Conservation (phyloP, 2,113 vertebrate species). For the Caretta caretta region DNA sequence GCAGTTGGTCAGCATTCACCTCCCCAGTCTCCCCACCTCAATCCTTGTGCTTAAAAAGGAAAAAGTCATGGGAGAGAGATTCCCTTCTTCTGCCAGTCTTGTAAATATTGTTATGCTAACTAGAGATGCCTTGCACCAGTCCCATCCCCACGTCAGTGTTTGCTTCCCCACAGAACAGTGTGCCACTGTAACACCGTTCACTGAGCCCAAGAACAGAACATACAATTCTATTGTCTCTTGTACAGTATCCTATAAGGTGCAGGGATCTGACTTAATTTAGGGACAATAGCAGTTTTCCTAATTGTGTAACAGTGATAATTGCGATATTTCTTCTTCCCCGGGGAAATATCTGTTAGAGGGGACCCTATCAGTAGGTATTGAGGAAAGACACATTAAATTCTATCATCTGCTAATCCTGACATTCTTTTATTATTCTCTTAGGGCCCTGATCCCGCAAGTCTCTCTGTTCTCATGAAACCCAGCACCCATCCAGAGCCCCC, state of each 20-base stretch:
- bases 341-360: fast-evolving
- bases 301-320: neutral
- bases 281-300: neutral
- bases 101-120: neutral
- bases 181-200: neutral
- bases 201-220: neutral
- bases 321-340: neutral
- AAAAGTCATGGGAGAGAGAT: neutral
- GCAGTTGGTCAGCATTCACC: slow-evolving; percentile 42
- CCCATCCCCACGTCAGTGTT: neutral
- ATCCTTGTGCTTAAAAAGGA: neutral
- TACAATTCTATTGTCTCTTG: slow-evolving; percentile 22
- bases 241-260: neutral
- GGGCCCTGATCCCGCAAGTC: neutral
- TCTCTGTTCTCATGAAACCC: neutral
- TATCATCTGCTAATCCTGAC: neutral
- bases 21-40: slow-evolving; percentile 41
- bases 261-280: neutral
- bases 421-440: neutral
- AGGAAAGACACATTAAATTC: neutral
- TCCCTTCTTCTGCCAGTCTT: neutral
- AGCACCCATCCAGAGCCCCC: neutral
- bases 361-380: neutral
- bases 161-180: neutral
- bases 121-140: neutral